These are phyloP conservation scores for Tetramorium simillimum DNA, from an alignment of 1,140 invertebrate genomes.

Conservation along the genomic window DNA sequence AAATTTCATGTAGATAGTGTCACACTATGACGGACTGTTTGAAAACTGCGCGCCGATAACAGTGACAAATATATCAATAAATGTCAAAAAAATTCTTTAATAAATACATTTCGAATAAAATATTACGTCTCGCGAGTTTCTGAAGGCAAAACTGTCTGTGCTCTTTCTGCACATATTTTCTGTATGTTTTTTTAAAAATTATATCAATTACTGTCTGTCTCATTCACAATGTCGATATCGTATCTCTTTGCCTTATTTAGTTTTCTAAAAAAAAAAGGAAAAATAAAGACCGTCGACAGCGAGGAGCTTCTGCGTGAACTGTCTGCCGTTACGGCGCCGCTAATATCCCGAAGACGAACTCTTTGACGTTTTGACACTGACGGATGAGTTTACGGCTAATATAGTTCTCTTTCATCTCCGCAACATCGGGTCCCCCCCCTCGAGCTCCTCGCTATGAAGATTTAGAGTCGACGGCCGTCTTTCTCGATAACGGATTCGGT, in stretches of 20 bases:
- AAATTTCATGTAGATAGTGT: background rate
- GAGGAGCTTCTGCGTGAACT: slow-evolving; percentile 40
- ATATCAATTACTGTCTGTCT: background rate
- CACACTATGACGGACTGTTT: background rate
- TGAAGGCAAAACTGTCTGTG: background rate
- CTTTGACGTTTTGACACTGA: slow-evolving; percentile 83
- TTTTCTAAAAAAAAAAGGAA: slow-evolving; percentile 43
- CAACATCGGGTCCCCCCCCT: slow-evolving; percentile 68
- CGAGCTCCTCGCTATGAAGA: slow-evolving; percentile 58
- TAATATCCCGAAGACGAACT: slow-evolving; percentile 82
- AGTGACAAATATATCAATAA: background rate
- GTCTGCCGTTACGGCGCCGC: slow-evolving; percentile 78
- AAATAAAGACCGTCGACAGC: slow-evolving; percentile 55
- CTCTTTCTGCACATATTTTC: background rate
- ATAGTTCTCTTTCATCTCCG: slow-evolving; percentile 82
- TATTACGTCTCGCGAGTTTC: background rate
- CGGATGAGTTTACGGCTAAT: slow-evolving; percentile 85
- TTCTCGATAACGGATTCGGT: slow-evolving; percentile 68
- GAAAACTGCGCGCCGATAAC: background rate
- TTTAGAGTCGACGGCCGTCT: slow-evolving; percentile 64
- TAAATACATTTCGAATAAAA: background rate
- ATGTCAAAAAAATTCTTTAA: background rate
- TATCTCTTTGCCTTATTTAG: slow-evolving; percentile 38
- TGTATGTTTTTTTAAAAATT: background rate
- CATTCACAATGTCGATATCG: background rate